Percentiles rank a stretch among this genome's conserved stretches.
Conservation (phyloP, 1,140 invertebrate species). For the Drosophila lacteicornis region DNA sequence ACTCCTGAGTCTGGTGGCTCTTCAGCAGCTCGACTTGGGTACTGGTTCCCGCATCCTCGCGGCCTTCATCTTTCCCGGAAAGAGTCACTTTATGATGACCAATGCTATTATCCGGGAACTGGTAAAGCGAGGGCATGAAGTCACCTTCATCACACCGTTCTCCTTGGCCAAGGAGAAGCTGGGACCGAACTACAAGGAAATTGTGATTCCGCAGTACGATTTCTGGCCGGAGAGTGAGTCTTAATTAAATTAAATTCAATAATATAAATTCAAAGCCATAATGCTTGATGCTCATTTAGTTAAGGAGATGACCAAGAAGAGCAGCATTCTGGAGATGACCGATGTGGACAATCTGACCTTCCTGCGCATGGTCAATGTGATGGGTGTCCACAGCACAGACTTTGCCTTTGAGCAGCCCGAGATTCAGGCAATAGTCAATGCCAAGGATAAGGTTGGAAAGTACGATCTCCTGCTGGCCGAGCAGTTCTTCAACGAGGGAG, state of each 20-base stretch:
- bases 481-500: slow-evolving; percentile 82
- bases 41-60: slow-evolving; percentile 60
- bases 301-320: slow-evolving; percentile 13
- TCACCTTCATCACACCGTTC: slow-evolving; percentile 70
- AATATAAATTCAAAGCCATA: neutral
- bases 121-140: slow-evolving; percentile 66
- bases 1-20: slow-evolving; percentile 42
- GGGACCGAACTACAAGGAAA: slow-evolving; percentile 69
- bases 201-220: slow-evolving; percentile 62
- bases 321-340: slow-evolving; percentile 51
- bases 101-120: slow-evolving; percentile 65
- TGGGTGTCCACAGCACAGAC: slow-evolving; percentile 66
- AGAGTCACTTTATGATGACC: slow-evolving; percentile 77
- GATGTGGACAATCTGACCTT: slow-evolving; percentile 38
- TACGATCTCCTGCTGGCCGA: slow-evolving; percentile 84
- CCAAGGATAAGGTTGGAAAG: slow-evolving; percentile 67
- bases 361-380: neutral
- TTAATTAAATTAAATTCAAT: neutral
- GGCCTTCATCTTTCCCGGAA: slow-evolving; percentile 67
- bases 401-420: slow-evolving; percentile 78
- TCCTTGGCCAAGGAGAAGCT: slow-evolving; percentile 65
- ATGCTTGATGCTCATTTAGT: slow-evolving; percentile 18
- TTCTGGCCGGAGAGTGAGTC: slow-evolving; percentile 57
- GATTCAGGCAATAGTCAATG: slow-evolving; percentile 56
- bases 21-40: slow-evolving; percentile 39